Percentiles rank a stretch among this genome's conserved stretches.
Conservation (phyloP, 2,113 vertebrate species). For the Heloderma charlesbogerti region DNA sequence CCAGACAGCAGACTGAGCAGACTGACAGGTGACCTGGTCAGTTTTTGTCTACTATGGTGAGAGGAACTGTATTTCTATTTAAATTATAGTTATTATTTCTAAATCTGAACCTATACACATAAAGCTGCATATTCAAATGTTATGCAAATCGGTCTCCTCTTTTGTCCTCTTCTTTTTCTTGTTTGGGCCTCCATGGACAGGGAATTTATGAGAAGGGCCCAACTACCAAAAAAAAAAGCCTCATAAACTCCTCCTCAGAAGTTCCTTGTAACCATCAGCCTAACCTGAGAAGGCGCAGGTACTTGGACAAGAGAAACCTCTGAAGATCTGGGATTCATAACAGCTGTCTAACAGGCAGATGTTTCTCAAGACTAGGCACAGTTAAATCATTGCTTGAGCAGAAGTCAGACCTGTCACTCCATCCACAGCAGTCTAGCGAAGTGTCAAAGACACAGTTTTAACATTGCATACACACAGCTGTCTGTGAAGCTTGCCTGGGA, state of each 20-base stretch:
- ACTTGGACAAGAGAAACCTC: background rate
- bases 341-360: background rate
- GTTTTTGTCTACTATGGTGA: too few species aligned
- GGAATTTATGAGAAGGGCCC: background rate
- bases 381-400: background rate
- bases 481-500: background rate
- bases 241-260: too few species aligned
- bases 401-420: background rate
- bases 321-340: background rate
- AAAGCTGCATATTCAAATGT: too few species aligned
- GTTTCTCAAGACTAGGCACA: background rate
- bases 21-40: too few species aligned
- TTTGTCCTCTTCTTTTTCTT: background rate
- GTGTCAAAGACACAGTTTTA: background rate
- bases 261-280: background rate
- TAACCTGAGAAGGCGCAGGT: background rate
- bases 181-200: background rate
- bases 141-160: too few species aligned
- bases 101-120: too few species aligned
- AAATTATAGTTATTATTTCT: too few species aligned
- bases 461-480: background rate
- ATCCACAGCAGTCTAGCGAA: constrained; percentile 23
- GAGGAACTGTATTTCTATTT: too few species aligned
- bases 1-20: too few species aligned
- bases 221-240: background rate